A percentile compares a stretch with the other conserved stretches of the same genome.
Evolutionary conservation across 2,113 vertebrate genomes (phyloP).

Genomic region (Zosterops lateralis): DNA sequence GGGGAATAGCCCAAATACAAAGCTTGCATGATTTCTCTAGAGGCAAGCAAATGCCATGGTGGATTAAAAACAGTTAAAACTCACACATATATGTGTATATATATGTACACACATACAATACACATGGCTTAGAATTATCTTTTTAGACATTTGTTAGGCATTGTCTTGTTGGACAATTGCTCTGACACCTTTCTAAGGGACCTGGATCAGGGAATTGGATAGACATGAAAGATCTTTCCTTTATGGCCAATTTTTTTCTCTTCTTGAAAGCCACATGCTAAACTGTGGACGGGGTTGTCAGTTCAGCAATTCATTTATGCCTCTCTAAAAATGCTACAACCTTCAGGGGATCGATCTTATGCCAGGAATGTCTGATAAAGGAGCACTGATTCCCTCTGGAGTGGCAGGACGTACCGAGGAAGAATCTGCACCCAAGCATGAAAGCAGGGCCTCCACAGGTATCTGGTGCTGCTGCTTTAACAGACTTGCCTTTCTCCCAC

Average conservation of each 20-base stretch:
- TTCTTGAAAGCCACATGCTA: background rate
- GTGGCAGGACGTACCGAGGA: rapidly evolving
- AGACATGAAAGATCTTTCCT: background rate
- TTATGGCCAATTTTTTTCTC: background rate
- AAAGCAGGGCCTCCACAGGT: background rate
- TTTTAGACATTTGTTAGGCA: background rate
- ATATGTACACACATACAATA: background rate
- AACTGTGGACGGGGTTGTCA: background rate
- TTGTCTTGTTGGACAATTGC: background rate
- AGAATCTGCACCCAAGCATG: background rate
- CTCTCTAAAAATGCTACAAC: background rate
- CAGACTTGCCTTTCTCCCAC: background rate
- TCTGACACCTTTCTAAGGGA: background rate
- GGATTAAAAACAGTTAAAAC: background rate
- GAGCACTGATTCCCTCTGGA: background rate
- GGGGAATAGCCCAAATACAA: background rate
- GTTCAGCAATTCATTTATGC: background rate
- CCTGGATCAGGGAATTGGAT: background rate
- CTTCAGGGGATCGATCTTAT: background rate
- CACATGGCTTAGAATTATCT: background rate
- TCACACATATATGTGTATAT: rapidly evolving
- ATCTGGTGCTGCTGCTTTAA: background rate
- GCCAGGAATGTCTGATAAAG: background rate
- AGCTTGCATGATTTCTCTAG: background rate
- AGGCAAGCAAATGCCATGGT: background rate